A percentile compares a stretch with the other conserved stretches of the same genome.
Evolutionary conservation across 2,888 invertebrate species (phyloP).

Genomic region (Minunthozetes semirufus): DNA sequence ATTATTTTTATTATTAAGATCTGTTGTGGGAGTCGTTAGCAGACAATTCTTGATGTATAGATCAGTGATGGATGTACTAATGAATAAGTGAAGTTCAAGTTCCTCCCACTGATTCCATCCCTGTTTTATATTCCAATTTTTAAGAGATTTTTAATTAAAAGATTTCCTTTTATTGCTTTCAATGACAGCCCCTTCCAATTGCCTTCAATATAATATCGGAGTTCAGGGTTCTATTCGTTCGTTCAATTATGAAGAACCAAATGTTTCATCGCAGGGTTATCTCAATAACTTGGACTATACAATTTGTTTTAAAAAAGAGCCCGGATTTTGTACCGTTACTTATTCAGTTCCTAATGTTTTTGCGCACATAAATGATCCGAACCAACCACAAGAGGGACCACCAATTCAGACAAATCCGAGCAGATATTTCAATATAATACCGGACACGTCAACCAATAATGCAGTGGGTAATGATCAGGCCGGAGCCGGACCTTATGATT

Average conservation of each 20-base stretch:
- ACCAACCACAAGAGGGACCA: neutral
- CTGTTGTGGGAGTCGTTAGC: too few relatives aligned
- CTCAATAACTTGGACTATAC: slow-evolving; percentile 65
- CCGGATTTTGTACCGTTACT: slow-evolving; percentile 72
- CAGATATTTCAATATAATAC: slow-evolving; percentile 35
- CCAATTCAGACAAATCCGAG: neutral
- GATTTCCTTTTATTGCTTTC: neutral
- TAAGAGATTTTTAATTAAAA: slow-evolving; percentile 10
- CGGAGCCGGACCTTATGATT: slow-evolving; percentile 39
- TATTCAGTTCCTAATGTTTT: slow-evolving; percentile 36
- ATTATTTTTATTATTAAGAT: too few relatives aligned
- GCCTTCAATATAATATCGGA: slow-evolving; percentile 69
- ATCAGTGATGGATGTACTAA: too few relatives aligned
- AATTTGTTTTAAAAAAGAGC: slow-evolving; percentile 72
- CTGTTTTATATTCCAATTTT: neutral
- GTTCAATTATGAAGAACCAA: slow-evolving; percentile 65
- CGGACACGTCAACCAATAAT: slow-evolving; percentile 17
- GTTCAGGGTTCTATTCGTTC: slow-evolving; percentile 73
- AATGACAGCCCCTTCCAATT: slow-evolving; percentile 46
- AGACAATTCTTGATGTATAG: too few relatives aligned
- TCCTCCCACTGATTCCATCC: too few relatives aligned
- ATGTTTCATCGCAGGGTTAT: slow-evolving; percentile 37
- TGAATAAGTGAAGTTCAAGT: too few relatives aligned
- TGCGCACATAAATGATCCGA: slow-evolving; percentile 6
- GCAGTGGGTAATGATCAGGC: slow-evolving; percentile 34